Conservation (phyloP, 2,888 invertebrate species). For the Sisyra nigra region DNA sequence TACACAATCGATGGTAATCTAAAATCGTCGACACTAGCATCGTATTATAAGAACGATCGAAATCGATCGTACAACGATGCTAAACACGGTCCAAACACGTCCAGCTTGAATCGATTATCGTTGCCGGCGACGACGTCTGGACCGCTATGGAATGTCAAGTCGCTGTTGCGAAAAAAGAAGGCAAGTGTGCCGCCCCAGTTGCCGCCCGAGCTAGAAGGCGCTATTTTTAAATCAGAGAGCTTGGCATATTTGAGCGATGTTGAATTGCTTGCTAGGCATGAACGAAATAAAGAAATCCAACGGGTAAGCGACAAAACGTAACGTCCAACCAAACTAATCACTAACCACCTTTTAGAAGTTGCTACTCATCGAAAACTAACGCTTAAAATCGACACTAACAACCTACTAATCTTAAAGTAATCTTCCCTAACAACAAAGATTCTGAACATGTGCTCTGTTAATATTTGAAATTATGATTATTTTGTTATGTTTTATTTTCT, state of each 20-base stretch:
- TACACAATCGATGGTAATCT: slow-evolving; percentile 9
- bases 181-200: slow-evolving; percentile 23
- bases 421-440: no score
- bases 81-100: not conserved
- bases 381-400: no score
- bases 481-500: no score
- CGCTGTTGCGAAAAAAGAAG: slow-evolving; percentile 24
- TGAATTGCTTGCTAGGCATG: slow-evolving; percentile 32
- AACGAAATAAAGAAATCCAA: slow-evolving; percentile 30
- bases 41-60: slow-evolving; percentile 8
- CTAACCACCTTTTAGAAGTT: not conserved
- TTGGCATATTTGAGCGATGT: slow-evolving; percentile 31
- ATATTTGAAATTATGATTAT: no score
- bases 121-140: slow-evolving; percentile 9
- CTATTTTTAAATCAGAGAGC: slow-evolving; percentile 32
- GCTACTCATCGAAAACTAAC: no score
- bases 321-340: no score
- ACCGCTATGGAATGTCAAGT: slow-evolving; percentile 21
- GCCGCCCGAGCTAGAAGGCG: slow-evolving; percentile 30
- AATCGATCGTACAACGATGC: slow-evolving; percentile 8
- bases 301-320: slow-evolving; percentile 27
- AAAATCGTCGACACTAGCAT: slow-evolving; percentile 5
- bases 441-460: no score
- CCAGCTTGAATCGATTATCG: slow-evolving; percentile 9
- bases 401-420: not conserved